Evolutionary conservation across 1,140 invertebrate genomes (phyloP).

Genomic region (Lordiphosa stackelbergi): DNA sequence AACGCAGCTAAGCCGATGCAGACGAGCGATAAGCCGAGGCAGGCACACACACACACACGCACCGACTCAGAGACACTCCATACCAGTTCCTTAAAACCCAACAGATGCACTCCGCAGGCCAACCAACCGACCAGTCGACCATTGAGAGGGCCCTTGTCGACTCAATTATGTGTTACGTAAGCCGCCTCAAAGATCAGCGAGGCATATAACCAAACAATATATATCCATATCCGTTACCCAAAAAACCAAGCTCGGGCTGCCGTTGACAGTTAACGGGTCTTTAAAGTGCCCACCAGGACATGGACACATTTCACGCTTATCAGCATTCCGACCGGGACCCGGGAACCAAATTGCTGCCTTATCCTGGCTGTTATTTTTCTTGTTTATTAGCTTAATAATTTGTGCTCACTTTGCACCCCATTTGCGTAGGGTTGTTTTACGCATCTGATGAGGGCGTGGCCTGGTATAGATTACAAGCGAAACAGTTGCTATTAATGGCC

Average conservation of each 20-base stretch:
- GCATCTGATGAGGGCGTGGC: constrained; percentile 45
- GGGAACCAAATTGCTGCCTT: constrained; percentile 45
- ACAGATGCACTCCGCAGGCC: constrained; percentile 54
- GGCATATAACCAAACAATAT: constrained; percentile 62
- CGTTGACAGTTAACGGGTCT: constrained; percentile 59
- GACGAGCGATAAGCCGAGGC: constrained; percentile 36
- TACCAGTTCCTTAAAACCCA: constrained; percentile 42
- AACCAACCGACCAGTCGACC: constrained; percentile 1
- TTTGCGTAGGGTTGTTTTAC: constrained; percentile 15
- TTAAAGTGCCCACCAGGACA: constrained; percentile 47
- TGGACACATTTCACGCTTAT: constrained; percentile 61
- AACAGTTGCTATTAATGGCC: constrained; percentile 63
- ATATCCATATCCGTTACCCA: constrained; percentile 28
- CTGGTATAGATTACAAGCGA: constrained; percentile 66
- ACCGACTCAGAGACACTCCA: neutral
- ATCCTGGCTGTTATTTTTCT: constrained; percentile 49
- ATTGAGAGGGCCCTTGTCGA: constrained; percentile 21
- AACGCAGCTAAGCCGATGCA: constrained; percentile 51
- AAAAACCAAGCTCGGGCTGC: constrained; percentile 38
- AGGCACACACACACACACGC: neutral
- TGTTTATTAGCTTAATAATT: constrained; percentile 72
- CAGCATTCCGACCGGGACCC: constrained; percentile 29
- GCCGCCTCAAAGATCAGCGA: constrained; percentile 61
- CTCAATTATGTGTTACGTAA: constrained; percentile 61
- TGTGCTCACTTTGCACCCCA: constrained; percentile 58